Percentiles rank a stretch among this genome's conserved stretches.
Conservation (phyloP, 2,113 vertebrate species). For the Eleginops maclovinus region DNA sequence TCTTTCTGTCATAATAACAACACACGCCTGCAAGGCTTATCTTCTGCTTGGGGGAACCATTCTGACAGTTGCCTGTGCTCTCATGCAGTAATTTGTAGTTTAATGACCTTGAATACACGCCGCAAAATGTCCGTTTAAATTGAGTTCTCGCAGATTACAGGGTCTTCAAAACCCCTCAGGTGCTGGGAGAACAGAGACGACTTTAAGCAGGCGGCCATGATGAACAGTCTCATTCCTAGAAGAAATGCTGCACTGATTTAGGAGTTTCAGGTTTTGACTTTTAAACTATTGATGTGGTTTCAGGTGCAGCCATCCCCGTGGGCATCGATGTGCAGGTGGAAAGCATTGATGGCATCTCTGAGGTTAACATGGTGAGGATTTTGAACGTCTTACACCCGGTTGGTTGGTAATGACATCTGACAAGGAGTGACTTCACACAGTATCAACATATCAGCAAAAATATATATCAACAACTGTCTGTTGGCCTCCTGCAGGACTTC, state of each 20-base stretch:
- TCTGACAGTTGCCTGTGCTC: no score
- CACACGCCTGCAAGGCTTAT: no score
- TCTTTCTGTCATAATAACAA: no score
- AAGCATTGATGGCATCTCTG: slow-evolving; percentile 95
- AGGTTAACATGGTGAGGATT: slow-evolving; percentile 92
- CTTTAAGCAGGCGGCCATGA: background rate
- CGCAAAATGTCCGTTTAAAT: no score
- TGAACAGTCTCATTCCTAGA: background rate
- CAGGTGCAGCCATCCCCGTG: slow-evolving; percentile 90
- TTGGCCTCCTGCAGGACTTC: slow-evolving; percentile 85
- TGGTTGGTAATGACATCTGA: background rate
- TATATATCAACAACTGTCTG: background rate
- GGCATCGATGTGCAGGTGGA: slow-evolving; percentile 94
- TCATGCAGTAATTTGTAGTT: background rate
- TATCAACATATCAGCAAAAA: no score
- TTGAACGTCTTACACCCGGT: background rate
- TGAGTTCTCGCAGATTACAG: background rate
- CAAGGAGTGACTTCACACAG: background rate
- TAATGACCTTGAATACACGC: background rate
- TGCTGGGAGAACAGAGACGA: background rate
- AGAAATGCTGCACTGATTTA: background rate
- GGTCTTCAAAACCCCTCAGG: background rate
- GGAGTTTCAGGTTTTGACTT: background rate
- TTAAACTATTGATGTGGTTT: slow-evolving; percentile 24
- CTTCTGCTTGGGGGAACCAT: no score